Percentiles rank a stretch among this genome's conserved stretches.
Evolutionary conservation across 2,888 invertebrate genomes (phyloP).

Genomic region (Pseudococcus longispinus): DNA sequence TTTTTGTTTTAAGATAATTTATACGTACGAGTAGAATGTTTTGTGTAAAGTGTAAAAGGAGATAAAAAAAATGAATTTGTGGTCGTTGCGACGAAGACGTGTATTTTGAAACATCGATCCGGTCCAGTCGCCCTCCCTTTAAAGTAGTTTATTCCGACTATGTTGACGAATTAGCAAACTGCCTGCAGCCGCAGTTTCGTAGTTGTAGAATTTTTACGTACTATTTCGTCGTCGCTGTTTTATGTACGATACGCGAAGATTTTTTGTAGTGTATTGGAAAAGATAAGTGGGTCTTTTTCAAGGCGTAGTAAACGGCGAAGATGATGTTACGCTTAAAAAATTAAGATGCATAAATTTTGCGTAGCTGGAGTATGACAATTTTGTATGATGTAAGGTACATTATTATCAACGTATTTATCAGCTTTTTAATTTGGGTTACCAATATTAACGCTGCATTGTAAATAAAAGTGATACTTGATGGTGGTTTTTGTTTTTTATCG

Average conservation of each 20-base stretch:
- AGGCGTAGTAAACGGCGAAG: background rate
- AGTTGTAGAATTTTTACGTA: background rate
- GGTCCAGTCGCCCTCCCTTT: background rate
- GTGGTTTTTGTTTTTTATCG: slow-evolving; percentile 6
- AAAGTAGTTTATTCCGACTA: background rate
- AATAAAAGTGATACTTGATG: slow-evolving; percentile 49
- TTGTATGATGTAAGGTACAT: background rate
- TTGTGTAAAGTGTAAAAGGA: background rate
- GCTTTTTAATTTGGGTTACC: slow-evolving; percentile 54
- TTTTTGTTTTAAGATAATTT: background rate
- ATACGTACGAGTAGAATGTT: background rate
- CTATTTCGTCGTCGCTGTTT: background rate
- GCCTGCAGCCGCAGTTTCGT: background rate
- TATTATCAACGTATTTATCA: slow-evolving; percentile 39
- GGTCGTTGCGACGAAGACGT: background rate
- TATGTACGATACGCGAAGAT: background rate
- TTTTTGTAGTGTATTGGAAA: background rate
- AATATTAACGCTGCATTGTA: slow-evolving; percentile 49
- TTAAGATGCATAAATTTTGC: background rate
- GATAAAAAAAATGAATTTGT: background rate
- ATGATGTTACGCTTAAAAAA: background rate
- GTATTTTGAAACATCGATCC: background rate
- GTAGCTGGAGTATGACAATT: slow-evolving; percentile 23
- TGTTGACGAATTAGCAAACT: background rate
- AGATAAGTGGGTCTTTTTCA: background rate